Conservation (phyloP, 2,888 invertebrate genomes). For the Tridacna crocea region DNA sequence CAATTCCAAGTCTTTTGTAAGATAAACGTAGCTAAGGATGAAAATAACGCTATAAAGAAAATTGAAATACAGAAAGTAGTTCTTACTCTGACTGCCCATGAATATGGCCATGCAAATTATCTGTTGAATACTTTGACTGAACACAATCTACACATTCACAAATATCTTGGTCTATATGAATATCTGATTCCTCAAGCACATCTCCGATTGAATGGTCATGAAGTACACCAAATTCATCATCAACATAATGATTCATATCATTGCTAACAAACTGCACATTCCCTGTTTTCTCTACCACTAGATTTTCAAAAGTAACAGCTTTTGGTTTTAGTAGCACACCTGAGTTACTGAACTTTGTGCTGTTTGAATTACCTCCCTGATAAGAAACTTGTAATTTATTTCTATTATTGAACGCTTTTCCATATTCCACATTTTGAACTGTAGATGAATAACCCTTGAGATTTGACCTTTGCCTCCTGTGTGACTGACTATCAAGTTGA, state of each 20-base stretch:
- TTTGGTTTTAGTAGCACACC: constrained; percentile 13
- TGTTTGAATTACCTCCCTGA: constrained; percentile 34
- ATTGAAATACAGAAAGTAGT: too few relatives aligned
- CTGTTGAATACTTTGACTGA: neutral
- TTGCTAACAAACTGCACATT: constrained; percentile 34
- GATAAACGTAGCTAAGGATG: too few relatives aligned
- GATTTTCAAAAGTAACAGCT: constrained; percentile 15
- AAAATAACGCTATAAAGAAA: too few relatives aligned
- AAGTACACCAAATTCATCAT: neutral
- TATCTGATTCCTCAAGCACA: neutral
- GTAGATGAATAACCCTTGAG: constrained; percentile 38
- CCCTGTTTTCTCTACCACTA: constrained; percentile 17
- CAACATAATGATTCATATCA: neutral
- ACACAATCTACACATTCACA: constrained; percentile 17
- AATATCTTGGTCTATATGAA: constrained; percentile 5
- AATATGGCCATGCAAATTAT: neutral
- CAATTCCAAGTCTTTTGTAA: too few relatives aligned
- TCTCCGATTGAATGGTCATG: constrained; percentile 1
- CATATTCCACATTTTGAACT: constrained; percentile 18
- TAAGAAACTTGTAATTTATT: neutral
- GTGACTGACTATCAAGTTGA: neutral
- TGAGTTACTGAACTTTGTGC: constrained; percentile 30
- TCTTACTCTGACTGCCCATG: neutral
- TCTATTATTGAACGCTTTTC: constrained; percentile 3
- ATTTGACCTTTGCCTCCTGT: constrained; percentile 25